Conservation (phyloP, 2,797 vertebrate genomes). For the Channallabes apus region DNA sequence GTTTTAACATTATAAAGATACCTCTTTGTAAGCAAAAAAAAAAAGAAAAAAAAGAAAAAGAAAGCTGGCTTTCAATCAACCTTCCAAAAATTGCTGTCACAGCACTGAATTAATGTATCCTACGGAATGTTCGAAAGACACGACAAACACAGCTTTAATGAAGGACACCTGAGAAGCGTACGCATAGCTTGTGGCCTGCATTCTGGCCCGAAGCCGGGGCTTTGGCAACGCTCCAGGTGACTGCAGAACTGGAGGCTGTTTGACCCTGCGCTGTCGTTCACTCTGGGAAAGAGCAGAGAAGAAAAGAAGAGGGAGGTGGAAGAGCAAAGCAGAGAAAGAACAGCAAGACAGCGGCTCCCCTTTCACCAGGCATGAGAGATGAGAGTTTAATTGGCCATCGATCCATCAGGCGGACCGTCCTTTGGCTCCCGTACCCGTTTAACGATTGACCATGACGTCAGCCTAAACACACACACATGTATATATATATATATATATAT, state of each 20-base stretch:
- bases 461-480: slow-evolving; percentile 39
- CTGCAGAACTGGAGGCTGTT: slow-evolving; percentile 56
- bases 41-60: not conserved
- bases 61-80: slow-evolving; percentile 20
- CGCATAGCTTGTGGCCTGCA: slow-evolving; percentile 52
- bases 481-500: not conserved
- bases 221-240: slow-evolving; percentile 59
- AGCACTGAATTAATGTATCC: slow-evolving; percentile 38
- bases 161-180: slow-evolving; percentile 56
- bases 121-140: slow-evolving; percentile 29
- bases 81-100: slow-evolving; percentile 14
- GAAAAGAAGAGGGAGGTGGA: slow-evolving; percentile 54
- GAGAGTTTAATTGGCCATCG: slow-evolving; percentile 73
- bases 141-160: slow-evolving; percentile 39
- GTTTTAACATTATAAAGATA: not conserved
- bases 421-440: slow-evolving; percentile 44
- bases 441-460: slow-evolving; percentile 56
- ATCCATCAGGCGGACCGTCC: slow-evolving; percentile 66
- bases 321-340: slow-evolving; percentile 50
- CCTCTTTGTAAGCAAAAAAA: not conserved
- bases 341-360: slow-evolving; percentile 57
- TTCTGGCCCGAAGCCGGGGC: slow-evolving; percentile 49
- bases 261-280: slow-evolving; percentile 57
- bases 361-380: slow-evolving; percentile 68
- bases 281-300: slow-evolving; percentile 54